Evolutionary conservation across 2,888 invertebrate species (phyloP).

Genomic region (Hypomecis punctinalis): DNA sequence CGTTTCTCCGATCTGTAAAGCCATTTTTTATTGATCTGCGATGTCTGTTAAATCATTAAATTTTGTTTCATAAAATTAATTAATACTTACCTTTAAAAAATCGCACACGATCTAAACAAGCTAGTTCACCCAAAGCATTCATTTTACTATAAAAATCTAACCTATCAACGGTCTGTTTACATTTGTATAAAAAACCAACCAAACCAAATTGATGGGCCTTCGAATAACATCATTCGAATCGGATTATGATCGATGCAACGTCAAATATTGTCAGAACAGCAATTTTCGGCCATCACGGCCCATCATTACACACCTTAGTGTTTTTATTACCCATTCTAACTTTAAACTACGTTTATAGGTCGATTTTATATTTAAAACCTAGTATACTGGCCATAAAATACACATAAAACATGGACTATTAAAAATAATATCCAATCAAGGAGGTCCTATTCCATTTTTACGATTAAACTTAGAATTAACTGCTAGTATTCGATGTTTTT

Average conservation of each 20-base stretch:
- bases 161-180: background rate
- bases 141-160: no score
- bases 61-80: no score
- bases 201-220: conserved; percentile 28
- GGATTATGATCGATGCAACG: conserved; percentile 34
- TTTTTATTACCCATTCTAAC: conserved; percentile 52
- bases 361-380: conserved; percentile 36
- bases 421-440: conserved; percentile 72
- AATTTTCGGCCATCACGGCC: conserved; percentile 29
- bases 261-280: conserved; percentile 35
- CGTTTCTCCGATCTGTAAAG: no score
- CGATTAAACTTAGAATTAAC: conserved; percentile 65
- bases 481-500: conserved; percentile 67
- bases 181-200: conserved; percentile 17
- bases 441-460: conserved; percentile 68
- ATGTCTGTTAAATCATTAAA: no score
- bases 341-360: conserved; percentile 45
- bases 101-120: no score
- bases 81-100: no score
- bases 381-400: conserved; percentile 48
- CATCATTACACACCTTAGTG: conserved; percentile 37
- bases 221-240: conserved; percentile 30
- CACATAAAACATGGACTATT: conserved; percentile 56
- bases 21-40: no score
- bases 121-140: no score